Percentiles rank a stretch among this genome's conserved stretches.
phyloP scores from a whole-genome alignment of 2,888 invertebrate genomes.

The Eudemis profundana region DNA sequence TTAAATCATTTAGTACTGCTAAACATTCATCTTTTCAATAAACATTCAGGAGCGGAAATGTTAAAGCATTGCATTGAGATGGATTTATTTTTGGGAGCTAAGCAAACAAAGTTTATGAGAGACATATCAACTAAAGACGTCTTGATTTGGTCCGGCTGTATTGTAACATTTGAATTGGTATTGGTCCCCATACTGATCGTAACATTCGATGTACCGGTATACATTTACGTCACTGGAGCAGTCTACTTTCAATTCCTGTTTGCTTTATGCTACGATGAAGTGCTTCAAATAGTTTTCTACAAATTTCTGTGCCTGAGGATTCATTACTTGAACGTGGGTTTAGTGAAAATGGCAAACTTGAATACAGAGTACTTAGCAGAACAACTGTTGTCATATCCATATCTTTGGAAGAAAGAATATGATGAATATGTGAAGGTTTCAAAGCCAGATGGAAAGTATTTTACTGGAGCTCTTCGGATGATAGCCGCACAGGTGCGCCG shows the following conservation, averaged over 20 bases:
- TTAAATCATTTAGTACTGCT: slow-evolving; percentile 55
- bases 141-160: slow-evolving; percentile 41
- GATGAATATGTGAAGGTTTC: slow-evolving; percentile 59
- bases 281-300: slow-evolving; percentile 53
- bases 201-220: slow-evolving; percentile 40
- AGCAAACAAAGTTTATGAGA: slow-evolving; percentile 70
- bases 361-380: slow-evolving; percentile 61
- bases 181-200: slow-evolving; percentile 42
- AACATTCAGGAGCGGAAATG: slow-evolving; percentile 53
- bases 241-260: slow-evolving; percentile 57
- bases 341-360: slow-evolving; percentile 62
- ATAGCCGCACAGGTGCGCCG: slow-evolving; percentile 56
- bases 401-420: slow-evolving; percentile 63
- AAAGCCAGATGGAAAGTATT: slow-evolving; percentile 53
- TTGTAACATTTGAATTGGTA: slow-evolving; percentile 52
- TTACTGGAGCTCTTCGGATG: slow-evolving; percentile 55
- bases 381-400: slow-evolving; percentile 57
- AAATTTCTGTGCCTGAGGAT: slow-evolving; percentile 58
- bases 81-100: slow-evolving; percentile 61
- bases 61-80: slow-evolving; percentile 60
- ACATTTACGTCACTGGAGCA: slow-evolving; percentile 53
- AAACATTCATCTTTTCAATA: slow-evolving; percentile 59
- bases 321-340: slow-evolving; percentile 66
- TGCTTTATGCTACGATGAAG: slow-evolving; percentile 58
- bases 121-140: slow-evolving; percentile 51